phyloP scores from a whole-genome alignment of 2,888 invertebrate genomes.

The Tenodera sinensis region DNA sequence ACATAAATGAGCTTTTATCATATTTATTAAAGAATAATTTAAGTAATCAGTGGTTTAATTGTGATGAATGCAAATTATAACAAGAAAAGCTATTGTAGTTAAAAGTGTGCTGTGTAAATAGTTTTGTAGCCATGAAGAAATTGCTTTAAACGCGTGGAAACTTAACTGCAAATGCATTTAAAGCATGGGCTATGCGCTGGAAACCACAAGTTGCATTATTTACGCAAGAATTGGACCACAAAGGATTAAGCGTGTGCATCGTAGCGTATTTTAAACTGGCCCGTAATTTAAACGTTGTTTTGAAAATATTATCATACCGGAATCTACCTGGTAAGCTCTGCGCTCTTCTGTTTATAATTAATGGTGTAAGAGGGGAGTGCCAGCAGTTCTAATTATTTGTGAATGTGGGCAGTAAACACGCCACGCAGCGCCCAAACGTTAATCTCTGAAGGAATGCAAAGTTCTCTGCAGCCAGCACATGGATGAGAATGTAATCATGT shows the following conservation, averaged over 20 bases:
- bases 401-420: not conserved
- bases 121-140: not conserved
- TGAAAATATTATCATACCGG: not conserved
- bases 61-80: too few relatives aligned
- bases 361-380: not conserved
- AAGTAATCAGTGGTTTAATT: too few relatives aligned
- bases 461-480: too few relatives aligned
- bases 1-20: too few relatives aligned
- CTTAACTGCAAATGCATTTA: not conserved
- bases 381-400: not conserved
- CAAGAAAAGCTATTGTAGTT: too few relatives aligned
- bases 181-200: not conserved
- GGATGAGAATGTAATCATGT: too few relatives aligned
- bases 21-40: too few relatives aligned
- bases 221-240: not conserved
- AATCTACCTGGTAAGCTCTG: not conserved
- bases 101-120: too few relatives aligned
- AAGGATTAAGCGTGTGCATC: not conserved
- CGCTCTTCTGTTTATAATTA: not conserved
- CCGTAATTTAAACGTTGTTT: not conserved
- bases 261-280: not conserved
- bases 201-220: not conserved
- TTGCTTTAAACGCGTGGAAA: not conserved
- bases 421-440: not conserved
- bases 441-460: not conserved